Percentiles rank a stretch among this genome's conserved stretches.
These are phyloP conservation scores for Hydra vulgaris DNA, from an alignment of 30 jellyfish, hydroid and myxozoan genomes.

Conservation along the genomic window DNA sequence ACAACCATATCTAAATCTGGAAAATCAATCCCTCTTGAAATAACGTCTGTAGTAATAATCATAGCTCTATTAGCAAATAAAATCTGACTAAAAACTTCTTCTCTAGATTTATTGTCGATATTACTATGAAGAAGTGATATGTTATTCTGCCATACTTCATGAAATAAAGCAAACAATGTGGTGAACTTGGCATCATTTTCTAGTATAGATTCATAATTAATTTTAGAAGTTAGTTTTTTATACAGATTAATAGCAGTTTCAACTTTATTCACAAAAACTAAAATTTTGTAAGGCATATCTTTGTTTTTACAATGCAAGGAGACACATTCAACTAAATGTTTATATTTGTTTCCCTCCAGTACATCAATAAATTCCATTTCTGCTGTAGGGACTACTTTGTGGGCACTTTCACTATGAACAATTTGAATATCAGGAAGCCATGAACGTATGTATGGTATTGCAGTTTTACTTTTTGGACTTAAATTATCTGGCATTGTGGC, in stretches of 20 bases:
- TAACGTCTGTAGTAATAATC: conserved; percentile 55
- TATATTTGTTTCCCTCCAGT: conserved; percentile 30
- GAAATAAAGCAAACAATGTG: conserved; percentile 5
- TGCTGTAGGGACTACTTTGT: conserved; percentile 22
- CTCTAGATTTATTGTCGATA: conserved; percentile 28
- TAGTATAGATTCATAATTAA: neutral
- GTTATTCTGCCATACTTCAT: conserved; percentile 27
- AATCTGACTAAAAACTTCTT: conserved; percentile 27
- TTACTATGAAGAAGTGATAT: conserved; percentile 40
- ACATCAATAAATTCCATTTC: conserved; percentile 30
- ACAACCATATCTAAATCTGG: conserved; percentile 57
- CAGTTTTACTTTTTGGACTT: conserved; percentile 28
- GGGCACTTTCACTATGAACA: conserved; percentile 43
- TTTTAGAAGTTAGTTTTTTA: neutral
- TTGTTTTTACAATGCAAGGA: neutral
- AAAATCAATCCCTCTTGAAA: conserved; percentile 75
- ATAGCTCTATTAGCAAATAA: conserved; percentile 23
- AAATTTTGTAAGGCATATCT: conserved; percentile 15
- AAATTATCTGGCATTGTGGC: conserved; percentile 82
- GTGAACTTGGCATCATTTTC: neutral
- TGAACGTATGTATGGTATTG: conserved; percentile 34
- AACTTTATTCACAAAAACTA: conserved; percentile 41
- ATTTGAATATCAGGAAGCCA: conserved; percentile 48
- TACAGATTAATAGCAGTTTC: conserved; percentile 30
- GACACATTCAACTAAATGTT: conserved; percentile 16